Evolutionary conservation across 2,888 invertebrate genomes (phyloP), one percentile per base, ranked within the genome.

Genomic region (Phlogophora meticulosa): DNA sequence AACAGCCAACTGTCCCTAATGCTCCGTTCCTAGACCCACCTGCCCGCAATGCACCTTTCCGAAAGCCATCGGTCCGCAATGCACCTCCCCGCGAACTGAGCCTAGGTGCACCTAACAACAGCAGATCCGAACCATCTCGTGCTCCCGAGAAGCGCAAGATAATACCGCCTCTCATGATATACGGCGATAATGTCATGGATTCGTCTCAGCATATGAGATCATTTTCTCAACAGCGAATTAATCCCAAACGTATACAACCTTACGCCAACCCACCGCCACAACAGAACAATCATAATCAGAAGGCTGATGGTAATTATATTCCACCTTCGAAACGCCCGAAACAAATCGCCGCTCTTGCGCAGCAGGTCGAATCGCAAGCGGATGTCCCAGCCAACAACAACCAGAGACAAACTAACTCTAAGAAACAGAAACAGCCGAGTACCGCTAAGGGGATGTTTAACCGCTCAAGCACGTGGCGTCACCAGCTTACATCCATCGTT

Each of bases 381-480:
- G 51, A 38, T 28, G 15, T 48, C 24, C 20, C 20, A 20, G 52
- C 45, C n/a, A 51, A 36, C 17, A 7, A n/a, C 1, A 20, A 22
- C 11, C 36, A 15, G 42, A 22, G 7, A 4, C 64, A 43, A 52
- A 13, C 24, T 11, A 48, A 4, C 2, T 7, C 17, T 32, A 45
- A 51, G 13, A 74, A 62, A 34, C 55, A 55, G 42, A 40, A 61
- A 52, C 11, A 3, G 36, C 24, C 4, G 53, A 45, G n/a, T n/a
- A n/a, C n/a, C 4, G 20, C 10, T 5, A 22, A 36, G 7, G 55
- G 1, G 17, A 15, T 46, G 32, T 3, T 34, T 0, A 7, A 17
- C 13, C 66, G 72, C 9, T 28, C 59, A 0, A 20, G 9, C 24
- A 77, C 76, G 22, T 76, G 76, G 76, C 63, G 77, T 5, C 15